Evolutionary conservation across 2,113 vertebrate genomes (phyloP), one percentile per base, ranked within the genome.

Genomic region (Colius striatus): DNA sequence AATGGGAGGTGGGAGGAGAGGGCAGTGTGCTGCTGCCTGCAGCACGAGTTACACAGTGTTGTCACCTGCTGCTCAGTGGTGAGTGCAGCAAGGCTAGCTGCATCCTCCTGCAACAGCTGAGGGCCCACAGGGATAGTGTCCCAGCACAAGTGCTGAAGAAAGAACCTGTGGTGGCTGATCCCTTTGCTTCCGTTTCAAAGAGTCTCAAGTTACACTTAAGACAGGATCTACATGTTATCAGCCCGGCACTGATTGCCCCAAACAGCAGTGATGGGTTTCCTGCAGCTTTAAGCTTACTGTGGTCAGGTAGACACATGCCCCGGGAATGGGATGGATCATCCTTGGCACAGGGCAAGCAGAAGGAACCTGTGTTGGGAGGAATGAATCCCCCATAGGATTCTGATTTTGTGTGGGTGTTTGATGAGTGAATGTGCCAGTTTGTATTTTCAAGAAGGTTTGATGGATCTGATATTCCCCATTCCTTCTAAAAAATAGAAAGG

Each of bases 101-200:
- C 17, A 15, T 30, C 18, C 51, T 85, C 13, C 45, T 60, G 66
- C n/a, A 30, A 9, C 27, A 50, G 22, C 80, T 22, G 22, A 38
- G 27, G 22, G 20, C 43, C 51, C 53, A 1, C n/a, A 21, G 36
- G n/a, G 50, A 62, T 34, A 26, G 17, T 19, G 19, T 29, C 26
- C 29, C 8, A 1, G 21, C 51, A 58, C 6, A 29, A 34, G 34
- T 0, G 0, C 63, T 51, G 54, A 47, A 45, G 29, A 48, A 68
- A 66, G 65, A 88, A 34, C 72, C 41, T 51, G 27, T 6, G 6
- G n/a, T 23, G 23, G 29, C 27, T 65, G 75, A 84, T 41, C 27
- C 23, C 48, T 50, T 72, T 76, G 54, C 23, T 80, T 47, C 62
- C 73, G 14, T 41, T 25, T 20, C 34, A 61, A 15, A 50, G 4